Conservation (phyloP, 2,888 invertebrate genomes). For the Bhutanitis thaidina region DNA sequence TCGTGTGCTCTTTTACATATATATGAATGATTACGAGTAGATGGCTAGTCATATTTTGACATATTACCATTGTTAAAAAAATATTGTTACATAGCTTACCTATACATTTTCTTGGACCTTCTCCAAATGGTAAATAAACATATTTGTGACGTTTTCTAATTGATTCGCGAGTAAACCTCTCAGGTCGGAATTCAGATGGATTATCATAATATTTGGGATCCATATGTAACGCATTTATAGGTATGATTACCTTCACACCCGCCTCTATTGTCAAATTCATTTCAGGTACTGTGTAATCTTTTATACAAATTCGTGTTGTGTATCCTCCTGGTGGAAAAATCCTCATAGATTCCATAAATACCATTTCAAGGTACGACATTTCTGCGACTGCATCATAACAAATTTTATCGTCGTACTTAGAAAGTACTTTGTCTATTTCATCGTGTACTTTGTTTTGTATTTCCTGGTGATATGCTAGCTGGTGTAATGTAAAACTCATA, state of each 20-base stretch:
- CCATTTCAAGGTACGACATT: constrained; percentile 15
- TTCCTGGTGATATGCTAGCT: constrained; percentile 29
- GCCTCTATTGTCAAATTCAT: constrained; percentile 20
- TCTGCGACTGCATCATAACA: constrained; percentile 13
- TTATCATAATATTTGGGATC: constrained; percentile 20
- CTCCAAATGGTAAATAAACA: constrained; percentile 15
- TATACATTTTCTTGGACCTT: constrained; percentile 13
- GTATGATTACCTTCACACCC: constrained; percentile 19
- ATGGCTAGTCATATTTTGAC: no score
- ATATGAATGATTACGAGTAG: no score
- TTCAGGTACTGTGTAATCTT: constrained; percentile 16
- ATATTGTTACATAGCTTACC: constrained; percentile 7
- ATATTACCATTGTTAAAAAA: no score
- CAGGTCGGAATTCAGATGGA: constrained; percentile 20
- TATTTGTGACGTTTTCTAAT: constrained; percentile 5
- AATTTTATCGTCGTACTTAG: constrained; percentile 10
- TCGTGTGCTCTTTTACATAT: no score
- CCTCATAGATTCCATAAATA: constrained; percentile 20
- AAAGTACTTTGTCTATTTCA: constrained; percentile 4
- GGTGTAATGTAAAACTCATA: constrained; percentile 33
- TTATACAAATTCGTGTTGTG: constrained; percentile 18
- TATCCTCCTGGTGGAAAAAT: constrained; percentile 21
- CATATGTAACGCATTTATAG: constrained; percentile 18
- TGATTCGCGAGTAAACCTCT: constrained; percentile 16
- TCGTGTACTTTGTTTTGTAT: constrained; percentile 20